phyloP scores from a whole-genome alignment of 2,797 vertebrate species.

The Rhabdophis nuchalis region DNA sequence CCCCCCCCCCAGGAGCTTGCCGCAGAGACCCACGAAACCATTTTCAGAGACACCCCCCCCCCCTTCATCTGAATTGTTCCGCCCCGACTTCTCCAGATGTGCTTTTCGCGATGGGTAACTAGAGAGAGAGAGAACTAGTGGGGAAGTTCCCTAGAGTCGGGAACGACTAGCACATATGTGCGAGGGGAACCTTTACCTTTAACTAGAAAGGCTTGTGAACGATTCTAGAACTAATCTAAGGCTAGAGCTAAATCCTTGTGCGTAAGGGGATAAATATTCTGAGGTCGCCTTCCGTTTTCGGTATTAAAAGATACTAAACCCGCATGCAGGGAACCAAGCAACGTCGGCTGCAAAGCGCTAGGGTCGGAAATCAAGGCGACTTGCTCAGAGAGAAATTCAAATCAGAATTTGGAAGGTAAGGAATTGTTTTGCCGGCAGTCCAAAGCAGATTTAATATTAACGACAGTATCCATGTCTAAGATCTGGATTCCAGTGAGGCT shows the following conservation, averaged over 20 bases:
- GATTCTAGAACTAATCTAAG: no score
- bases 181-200: no score
- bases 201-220: neutral
- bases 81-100: neutral
- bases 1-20: neutral
- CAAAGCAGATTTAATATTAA: neutral
- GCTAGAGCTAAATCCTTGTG: neutral
- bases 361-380: neutral
- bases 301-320: neutral
- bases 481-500: neutral
- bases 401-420: neutral
- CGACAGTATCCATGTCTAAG: neutral
- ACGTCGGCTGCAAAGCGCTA: neutral
- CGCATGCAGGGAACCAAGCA: neutral
- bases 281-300: neutral
- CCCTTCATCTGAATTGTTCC: neutral
- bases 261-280: neutral
- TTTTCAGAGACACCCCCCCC: neutral
- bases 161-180: no score
- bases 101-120: neutral
- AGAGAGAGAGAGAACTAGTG: neutral
- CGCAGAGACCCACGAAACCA: neutral
- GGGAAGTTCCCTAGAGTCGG: no score
- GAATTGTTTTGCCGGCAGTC: neutral
- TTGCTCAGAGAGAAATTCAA: neutral